Percentiles rank a stretch among this genome's conserved stretches.
phyloP scores from a whole-genome alignment of 2,113 vertebrate species.

The Pygoscelis antarcticus region DNA sequence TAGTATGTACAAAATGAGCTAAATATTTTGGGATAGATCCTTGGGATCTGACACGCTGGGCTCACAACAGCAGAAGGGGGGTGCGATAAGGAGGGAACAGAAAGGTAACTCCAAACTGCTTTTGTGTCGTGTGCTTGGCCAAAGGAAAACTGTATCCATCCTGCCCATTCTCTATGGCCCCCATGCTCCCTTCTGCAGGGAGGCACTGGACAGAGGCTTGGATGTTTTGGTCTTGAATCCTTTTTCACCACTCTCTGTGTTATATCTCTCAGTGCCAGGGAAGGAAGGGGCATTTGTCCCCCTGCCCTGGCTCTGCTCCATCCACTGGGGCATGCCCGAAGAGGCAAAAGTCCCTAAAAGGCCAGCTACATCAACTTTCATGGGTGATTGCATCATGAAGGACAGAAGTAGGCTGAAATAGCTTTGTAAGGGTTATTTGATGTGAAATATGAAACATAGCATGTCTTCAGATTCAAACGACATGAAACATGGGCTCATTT shows the following conservation, averaged over 20 bases:
- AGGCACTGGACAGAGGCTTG: fast-evolving
- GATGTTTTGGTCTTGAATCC: not conserved
- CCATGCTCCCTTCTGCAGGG: not conserved
- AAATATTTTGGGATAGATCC: constrained; percentile 34
- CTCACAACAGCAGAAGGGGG: not conserved
- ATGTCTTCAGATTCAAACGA: not conserved
- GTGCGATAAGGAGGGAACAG: not conserved
- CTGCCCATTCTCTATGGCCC: not conserved
- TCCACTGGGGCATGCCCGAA: not conserved
- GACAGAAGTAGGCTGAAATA: not conserved
- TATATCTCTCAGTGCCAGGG: not conserved
- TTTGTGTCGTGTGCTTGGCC: not conserved
- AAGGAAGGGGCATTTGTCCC: not conserved
- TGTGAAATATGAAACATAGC: not conserved
- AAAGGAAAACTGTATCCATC: not conserved
- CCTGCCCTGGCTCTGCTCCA: not conserved
- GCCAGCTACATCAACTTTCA: not conserved
- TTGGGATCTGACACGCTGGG: not conserved
- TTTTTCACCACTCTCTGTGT: not conserved
- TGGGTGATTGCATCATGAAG: not conserved
- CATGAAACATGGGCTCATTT: not conserved
- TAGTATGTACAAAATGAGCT: constrained; percentile 59
- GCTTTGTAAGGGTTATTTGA: not conserved
- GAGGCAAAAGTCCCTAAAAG: not conserved
- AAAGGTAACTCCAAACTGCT: not conserved